Conservation (phyloP, 2,113 vertebrate genomes). For the Tyto alba region DNA sequence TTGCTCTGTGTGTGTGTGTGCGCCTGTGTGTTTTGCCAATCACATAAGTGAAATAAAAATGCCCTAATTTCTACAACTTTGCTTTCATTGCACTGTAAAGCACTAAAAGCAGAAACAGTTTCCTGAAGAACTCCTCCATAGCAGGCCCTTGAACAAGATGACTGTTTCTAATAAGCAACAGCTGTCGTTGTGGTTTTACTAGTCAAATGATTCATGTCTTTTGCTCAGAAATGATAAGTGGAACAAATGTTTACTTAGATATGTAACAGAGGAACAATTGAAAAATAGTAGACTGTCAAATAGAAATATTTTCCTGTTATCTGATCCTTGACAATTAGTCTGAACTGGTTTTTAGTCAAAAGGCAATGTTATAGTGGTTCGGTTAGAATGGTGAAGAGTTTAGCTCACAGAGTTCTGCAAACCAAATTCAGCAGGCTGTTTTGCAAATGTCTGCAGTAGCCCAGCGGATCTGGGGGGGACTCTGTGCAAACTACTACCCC, state of each 20-base stretch:
- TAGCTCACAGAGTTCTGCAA: background rate
- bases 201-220: conserved; percentile 83
- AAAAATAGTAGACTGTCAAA: conserved; percentile 70
- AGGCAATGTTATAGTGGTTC: background rate
- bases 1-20: background rate
- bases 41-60: conserved; percentile 24
- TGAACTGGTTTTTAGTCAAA: conserved; percentile 29
- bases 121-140: conserved; percentile 66
- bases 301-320: conserved; percentile 72
- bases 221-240: conserved; percentile 84
- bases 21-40: background rate
- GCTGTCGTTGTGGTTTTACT: conserved; percentile 79
- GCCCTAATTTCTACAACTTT: conserved; percentile 42
- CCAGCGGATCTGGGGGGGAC: background rate
- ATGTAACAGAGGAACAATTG: conserved; percentile 77
- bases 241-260: conserved; percentile 86
- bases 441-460: background rate
- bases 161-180: conserved; percentile 80
- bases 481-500: background rate
- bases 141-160: conserved; percentile 73
- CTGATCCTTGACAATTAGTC: conserved; percentile 70
- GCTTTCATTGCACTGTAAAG: conserved; percentile 34
- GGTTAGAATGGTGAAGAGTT: background rate
- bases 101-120: conserved; percentile 65
- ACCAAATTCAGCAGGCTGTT: background rate